These are phyloP conservation scores for Limulus polyphemus DNA, from an alignment of 2,888 invertebrate species.

Conservation along the genomic window DNA sequence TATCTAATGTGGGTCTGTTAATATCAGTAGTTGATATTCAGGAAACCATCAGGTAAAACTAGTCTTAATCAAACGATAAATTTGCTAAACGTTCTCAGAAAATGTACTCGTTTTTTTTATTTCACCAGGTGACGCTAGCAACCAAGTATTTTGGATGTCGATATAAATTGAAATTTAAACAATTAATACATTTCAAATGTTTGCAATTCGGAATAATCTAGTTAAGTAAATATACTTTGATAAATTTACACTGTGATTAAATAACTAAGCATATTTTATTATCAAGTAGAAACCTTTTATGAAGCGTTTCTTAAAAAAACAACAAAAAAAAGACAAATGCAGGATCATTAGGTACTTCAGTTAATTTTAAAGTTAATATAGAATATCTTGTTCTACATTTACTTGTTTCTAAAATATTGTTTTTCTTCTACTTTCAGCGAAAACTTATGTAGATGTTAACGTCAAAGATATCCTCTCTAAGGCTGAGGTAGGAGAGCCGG, in stretches of 20 bases:
- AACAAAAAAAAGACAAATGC: too few relatives aligned
- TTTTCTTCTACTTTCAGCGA: constrained; percentile 36
- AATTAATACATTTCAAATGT: too few relatives aligned
- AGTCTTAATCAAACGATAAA: not conserved
- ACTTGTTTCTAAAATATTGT: not conserved
- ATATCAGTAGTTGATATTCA: too few relatives aligned
- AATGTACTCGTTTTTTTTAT: not conserved
- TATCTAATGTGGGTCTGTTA: too few relatives aligned
- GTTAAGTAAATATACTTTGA: too few relatives aligned
- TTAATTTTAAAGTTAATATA: too few relatives aligned
- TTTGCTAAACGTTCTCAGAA: not conserved
- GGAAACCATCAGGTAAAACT: too few relatives aligned
- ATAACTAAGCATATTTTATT: not conserved
- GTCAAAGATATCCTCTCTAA: constrained; percentile 36
- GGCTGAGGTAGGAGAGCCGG: constrained; percentile 32
- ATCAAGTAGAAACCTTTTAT: not conserved
- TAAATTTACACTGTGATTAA: too few relatives aligned
- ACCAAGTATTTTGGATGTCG: too few relatives aligned
- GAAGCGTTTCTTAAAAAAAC: not conserved
- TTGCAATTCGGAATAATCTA: too few relatives aligned
- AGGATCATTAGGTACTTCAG: too few relatives aligned
- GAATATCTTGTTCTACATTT: not conserved
- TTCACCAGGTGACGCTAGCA: not conserved
- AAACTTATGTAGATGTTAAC: constrained; percentile 37
- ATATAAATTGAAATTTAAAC: too few relatives aligned